Percentiles rank a stretch among this genome's conserved stretches.
Conservation (phyloP, 1,140 invertebrate species). For the Saccostrea cuccullata region DNA sequence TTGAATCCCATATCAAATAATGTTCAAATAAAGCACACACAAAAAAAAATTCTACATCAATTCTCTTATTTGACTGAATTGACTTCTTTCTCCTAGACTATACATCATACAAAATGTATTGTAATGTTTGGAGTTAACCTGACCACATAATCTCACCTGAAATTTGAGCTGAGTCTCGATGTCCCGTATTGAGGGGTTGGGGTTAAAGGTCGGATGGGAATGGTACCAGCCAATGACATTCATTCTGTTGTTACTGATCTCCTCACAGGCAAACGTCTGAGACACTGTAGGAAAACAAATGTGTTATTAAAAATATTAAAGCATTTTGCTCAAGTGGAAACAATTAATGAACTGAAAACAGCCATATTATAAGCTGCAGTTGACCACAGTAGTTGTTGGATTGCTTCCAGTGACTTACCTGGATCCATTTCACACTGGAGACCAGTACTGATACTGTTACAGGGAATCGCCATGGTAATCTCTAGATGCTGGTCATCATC, state of each 20-base stretch:
- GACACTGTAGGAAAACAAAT: conserved; percentile 77
- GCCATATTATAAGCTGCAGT: no score
- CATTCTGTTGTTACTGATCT: conserved; percentile 79
- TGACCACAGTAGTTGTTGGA: no score
- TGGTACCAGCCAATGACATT: conserved; percentile 97
- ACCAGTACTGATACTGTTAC: conserved; percentile 81
- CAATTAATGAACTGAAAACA: no score
- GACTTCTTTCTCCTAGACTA: no score
- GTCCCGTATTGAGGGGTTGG: conserved; percentile 92
- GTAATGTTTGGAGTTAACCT: background rate
- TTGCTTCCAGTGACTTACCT: conserved; percentile 75
- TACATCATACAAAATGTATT: no score
- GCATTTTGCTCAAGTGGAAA: no score
- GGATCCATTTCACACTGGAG: conserved; percentile 89
- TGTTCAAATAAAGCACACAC: no score
- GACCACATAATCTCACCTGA: conserved; percentile 65
- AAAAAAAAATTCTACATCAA: no score
- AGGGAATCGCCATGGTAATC: conserved; percentile 82
- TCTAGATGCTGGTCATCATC: conserved; percentile 71
- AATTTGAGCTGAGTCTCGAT: conserved; percentile 82
- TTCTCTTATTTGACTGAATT: no score
- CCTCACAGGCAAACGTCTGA: conserved; percentile 81
- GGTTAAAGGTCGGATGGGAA: conserved; percentile 93
- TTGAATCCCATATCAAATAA: no score
- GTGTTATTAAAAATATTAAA: no score